A percentile compares a stretch with the other conserved stretches of the same genome.
phyloP scores from a whole-genome alignment of 2,113 vertebrate species.

The Paedocypris sp. region DNA sequence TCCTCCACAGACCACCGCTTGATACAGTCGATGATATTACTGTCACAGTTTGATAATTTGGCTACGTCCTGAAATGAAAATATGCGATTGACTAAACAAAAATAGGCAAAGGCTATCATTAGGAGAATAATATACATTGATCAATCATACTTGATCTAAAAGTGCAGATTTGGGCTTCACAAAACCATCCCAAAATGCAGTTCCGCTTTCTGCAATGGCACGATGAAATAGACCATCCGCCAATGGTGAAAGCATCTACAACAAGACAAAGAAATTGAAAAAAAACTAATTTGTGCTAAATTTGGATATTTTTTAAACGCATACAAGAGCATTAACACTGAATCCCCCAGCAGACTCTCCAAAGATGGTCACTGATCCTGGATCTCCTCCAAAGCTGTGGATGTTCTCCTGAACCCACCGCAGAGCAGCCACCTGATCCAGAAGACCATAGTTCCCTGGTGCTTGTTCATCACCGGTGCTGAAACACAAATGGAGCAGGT shows the following conservation, averaged over 20 bases:
- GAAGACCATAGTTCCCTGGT: constrained; percentile 70
- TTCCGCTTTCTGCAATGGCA: constrained; percentile 74
- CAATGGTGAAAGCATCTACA: constrained; percentile 69
- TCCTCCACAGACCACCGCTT: constrained; percentile 36
- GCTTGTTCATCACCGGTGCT: constrained; percentile 76
- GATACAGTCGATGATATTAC: constrained; percentile 47
- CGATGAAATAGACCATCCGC: constrained; percentile 66
- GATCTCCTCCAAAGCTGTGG: constrained; percentile 72
- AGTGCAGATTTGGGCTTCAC: constrained; percentile 27
- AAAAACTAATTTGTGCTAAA: background rate
- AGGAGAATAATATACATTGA: background rate
- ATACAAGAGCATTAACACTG: constrained; percentile 42
- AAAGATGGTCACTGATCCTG: constrained; percentile 71
- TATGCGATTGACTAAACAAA: background rate
- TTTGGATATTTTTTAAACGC: background rate
- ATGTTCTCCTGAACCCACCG: constrained; percentile 80
- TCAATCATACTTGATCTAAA: constrained; percentile 18
- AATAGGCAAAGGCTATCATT: background rate
- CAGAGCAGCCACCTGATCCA: constrained; percentile 80
- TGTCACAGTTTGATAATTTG: constrained; percentile 52
- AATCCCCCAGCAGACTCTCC: constrained; percentile 76
- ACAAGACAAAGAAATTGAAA: background rate
- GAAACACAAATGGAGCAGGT: background rate
- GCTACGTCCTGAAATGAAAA: constrained; percentile 40
- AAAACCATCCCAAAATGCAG: constrained; percentile 34